Evolutionary conservation across 2,113 vertebrate species (phyloP).

Genomic region (Kobus ellipsiprymnus): DNA sequence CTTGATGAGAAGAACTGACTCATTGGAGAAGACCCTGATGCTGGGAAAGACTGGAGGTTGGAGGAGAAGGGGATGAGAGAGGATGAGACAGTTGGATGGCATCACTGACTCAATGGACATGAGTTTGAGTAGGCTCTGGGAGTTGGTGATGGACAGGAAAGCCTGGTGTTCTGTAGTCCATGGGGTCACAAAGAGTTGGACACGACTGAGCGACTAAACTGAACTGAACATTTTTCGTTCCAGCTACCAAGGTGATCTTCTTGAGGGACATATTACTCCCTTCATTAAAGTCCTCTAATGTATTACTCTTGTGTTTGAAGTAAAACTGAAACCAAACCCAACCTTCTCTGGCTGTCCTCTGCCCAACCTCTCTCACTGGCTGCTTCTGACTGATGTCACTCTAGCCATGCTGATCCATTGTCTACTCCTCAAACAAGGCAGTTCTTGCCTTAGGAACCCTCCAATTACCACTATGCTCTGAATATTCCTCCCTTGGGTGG

Average conservation of each 20-base stretch:
- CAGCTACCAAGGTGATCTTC: neutral
- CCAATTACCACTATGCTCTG: neutral
- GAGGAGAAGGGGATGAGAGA: neutral
- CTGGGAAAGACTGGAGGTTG: neutral
- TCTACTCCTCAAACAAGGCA: neutral
- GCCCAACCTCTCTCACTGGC: neutral
- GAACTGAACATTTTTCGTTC: neutral
- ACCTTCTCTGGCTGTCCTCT: neutral
- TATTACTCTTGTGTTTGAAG: neutral
- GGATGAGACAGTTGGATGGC: neutral
- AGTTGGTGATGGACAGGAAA: neutral
- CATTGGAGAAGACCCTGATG: neutral
- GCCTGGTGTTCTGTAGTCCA: neutral
- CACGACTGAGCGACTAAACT: rapidly evolving
- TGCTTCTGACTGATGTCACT: neutral
- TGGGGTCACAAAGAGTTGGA: neutral
- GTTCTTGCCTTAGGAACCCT: neutral
- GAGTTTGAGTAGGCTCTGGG: neutral
- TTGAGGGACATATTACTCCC: neutral
- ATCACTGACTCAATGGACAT: neutral
- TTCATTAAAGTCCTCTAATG: neutral
- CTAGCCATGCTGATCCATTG: neutral
- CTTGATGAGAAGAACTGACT: neutral
- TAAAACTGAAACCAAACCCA: neutral
- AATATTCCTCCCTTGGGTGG: neutral